Base-by-base conservation (phyloP, 2,888 invertebrate species). In the Adelphocoris suturalis region DNA sequence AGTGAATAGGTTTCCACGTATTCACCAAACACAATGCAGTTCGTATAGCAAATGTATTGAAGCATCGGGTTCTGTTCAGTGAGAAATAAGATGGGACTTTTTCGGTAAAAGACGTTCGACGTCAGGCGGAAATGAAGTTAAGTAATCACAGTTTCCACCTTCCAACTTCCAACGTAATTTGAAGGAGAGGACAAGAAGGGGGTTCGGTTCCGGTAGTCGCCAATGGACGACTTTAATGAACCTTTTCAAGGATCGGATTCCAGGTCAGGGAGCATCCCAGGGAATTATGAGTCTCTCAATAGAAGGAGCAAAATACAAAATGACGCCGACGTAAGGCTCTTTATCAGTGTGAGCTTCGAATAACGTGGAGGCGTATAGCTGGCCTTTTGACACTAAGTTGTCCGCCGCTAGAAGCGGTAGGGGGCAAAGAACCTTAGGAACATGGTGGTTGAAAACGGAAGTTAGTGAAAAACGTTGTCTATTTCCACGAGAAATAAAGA, bases 121-220 rank as follows among this genome's bases (percentile, higher is more conserved):
- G 68, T 68, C 68, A 23, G 68, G 23, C 27, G 68, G 68, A 68
- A 68, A 68, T 23, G 68, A 68, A 68, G 68, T 68, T 68, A 68
- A 68, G 11, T 68, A 68, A 68, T 68, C 68, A n/a, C n/a, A 68
- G 23, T 3, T 68, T 68, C 68, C 68, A 68, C 68, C 68, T 68
- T 23, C 27, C 23, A 13, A 12, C 68, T 68, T 23, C 27, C 23
- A 13, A 27, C 23, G 68, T 68, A 68, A 68, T 68, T 68, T 68
- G 68, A 23, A 68, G 23, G 13, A 23, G 68, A 12, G 23, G 68
- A 11, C 37, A 37, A 11, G 52, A 52, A 37, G 68, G 16, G n/a
- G 61, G 61, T 7, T 9, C 5, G 16, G 52, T 16, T 16, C 16
- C 52, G 52, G 13, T 52, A 16, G 52, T 13, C 57, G n/a, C 16